Percentiles rank a stretch among this genome's conserved stretches.
These are phyloP conservation scores for Ciconia nigra DNA, from an alignment of 2,797 vertebrate genomes.

Conservation along the genomic window DNA sequence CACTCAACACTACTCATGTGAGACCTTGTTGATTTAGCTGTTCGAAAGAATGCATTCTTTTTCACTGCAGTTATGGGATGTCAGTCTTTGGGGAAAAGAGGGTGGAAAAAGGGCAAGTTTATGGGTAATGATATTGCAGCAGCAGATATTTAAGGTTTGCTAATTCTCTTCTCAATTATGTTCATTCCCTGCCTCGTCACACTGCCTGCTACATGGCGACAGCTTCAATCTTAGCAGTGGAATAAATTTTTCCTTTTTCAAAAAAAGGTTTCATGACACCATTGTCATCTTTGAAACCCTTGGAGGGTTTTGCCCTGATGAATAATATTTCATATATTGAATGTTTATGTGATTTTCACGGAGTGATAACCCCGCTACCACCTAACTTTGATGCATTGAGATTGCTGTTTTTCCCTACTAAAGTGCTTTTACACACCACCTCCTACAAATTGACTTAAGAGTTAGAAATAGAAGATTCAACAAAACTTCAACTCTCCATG, in stretches of 20 bases:
- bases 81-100: constrained; percentile 85
- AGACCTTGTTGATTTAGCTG: constrained; percentile 95
- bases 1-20: constrained; percentile 83
- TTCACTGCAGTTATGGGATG: constrained; percentile 78
- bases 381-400: constrained; percentile 80
- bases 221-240: constrained; percentile 81
- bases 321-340: constrained; percentile 82
- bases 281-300: constrained; percentile 81
- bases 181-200: constrained; percentile 76
- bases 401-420: constrained; percentile 74
- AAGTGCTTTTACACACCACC: constrained; percentile 80
- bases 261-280: constrained; percentile 74
- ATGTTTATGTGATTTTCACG: constrained; percentile 84
- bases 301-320: constrained; percentile 79
- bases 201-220: constrained; percentile 71
- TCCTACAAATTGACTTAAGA: constrained; percentile 81
- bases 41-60: constrained; percentile 82
- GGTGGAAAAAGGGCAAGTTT: constrained; percentile 91
- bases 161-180: constrained; percentile 93
- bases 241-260: constrained; percentile 75
- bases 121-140: constrained; percentile 97
- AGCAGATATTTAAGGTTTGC: constrained; percentile 91
- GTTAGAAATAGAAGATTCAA: constrained; percentile 74
- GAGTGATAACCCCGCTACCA: constrained; percentile 69
- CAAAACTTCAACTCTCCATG: constrained; percentile 66